Percentiles rank a stretch among this genome's conserved stretches.
Conservation (phyloP, 2,797 vertebrate genomes). For the Rhynchotus rufescens region DNA sequence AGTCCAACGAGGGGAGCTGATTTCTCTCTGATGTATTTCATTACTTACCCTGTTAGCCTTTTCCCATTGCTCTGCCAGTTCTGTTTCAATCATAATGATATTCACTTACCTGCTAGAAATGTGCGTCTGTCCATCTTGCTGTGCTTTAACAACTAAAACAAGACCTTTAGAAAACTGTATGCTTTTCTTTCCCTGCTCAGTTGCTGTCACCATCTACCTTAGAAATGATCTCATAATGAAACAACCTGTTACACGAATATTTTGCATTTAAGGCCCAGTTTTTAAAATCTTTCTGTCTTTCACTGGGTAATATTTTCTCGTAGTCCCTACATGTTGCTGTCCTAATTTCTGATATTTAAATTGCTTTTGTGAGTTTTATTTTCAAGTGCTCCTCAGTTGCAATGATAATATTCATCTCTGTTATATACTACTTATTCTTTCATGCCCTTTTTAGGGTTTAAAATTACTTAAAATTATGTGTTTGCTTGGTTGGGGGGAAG, state of each 20-base stretch:
- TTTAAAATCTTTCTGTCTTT: not conserved
- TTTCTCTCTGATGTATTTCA: not conserved
- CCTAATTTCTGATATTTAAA: not conserved
- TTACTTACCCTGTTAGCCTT: conserved; percentile 1
- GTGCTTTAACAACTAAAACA: not conserved
- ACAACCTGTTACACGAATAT: not conserved
- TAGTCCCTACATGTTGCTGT: not conserved
- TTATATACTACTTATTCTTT: not conserved
- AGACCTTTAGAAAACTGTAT: not conserved
- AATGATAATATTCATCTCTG: not conserved
- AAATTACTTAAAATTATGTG: not conserved
- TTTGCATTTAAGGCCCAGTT: not conserved
- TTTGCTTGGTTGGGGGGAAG: not conserved
- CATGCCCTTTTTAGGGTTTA: not conserved
- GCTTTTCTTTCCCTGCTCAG: not conserved
- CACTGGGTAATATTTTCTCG: not conserved
- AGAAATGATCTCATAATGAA: not conserved
- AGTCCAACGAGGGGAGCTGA: not conserved
- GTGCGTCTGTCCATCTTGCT: not conserved
- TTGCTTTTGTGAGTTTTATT: not conserved
- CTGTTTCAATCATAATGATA: not conserved
- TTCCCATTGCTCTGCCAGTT: not conserved
- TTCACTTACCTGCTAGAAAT: not conserved
- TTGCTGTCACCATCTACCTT: not conserved
- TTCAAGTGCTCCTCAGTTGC: not conserved